phyloP scores from a whole-genome alignment of 2,888 invertebrate species.

The Drosophila leonis region DNA sequence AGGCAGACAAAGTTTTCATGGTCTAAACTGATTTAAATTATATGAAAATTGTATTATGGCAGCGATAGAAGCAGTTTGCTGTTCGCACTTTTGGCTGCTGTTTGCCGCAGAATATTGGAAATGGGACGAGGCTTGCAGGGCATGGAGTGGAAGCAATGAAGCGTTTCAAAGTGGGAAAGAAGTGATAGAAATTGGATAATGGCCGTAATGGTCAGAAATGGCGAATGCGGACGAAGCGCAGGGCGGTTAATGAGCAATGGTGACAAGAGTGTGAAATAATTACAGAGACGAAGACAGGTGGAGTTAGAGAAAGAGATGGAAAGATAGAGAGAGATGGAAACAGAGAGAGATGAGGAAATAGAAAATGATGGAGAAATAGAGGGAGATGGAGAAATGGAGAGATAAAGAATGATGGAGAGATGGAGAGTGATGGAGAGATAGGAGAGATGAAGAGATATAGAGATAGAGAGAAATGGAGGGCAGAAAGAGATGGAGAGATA shows the following conservation, averaged over 20 bases:
- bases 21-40: conserved; percentile 74
- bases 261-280: conserved; percentile 15
- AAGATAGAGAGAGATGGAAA: not conserved
- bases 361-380: not conserved
- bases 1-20: conserved; percentile 70
- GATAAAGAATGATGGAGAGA: too few relatives aligned
- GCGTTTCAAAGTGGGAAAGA: conserved; percentile 65
- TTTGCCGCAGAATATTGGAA: conserved; percentile 3
- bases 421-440: not conserved
- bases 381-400: not conserved
- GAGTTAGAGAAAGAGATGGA: not conserved
- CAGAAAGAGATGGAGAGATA: not conserved
- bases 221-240: conserved; percentile 19
- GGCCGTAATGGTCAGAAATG: conserved; percentile 44
- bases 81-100: conserved; percentile 10
- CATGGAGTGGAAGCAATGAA: conserved; percentile 62
- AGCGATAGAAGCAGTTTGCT: conserved; percentile 26
- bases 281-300: not conserved
- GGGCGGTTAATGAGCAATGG: conserved; percentile 30
- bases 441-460: not conserved
- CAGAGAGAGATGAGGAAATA: too few relatives aligned
- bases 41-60: conserved; percentile 72
- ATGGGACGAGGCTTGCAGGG: not conserved
- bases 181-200: conserved; percentile 75
- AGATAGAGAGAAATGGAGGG: too few relatives aligned